A percentile compares a stretch with the other conserved stretches of the same genome.
Evolutionary conservation across 2,888 invertebrate species (phyloP).

Genomic region (Sycophila texana): DNA sequence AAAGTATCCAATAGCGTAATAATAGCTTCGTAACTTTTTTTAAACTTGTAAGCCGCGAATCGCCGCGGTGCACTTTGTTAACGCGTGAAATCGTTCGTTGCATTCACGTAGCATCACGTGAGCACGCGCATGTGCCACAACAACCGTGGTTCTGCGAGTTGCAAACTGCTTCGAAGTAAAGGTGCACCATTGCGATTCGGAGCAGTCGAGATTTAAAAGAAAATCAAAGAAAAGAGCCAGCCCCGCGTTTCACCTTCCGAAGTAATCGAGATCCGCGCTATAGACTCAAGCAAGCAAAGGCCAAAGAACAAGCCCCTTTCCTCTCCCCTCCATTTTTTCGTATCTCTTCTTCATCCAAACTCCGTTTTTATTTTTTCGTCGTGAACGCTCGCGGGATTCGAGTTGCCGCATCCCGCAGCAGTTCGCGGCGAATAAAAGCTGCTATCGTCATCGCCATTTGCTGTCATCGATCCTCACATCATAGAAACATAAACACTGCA

Average conservation of each 20-base stretch:
- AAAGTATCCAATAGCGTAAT: background rate
- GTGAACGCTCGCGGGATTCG: no score
- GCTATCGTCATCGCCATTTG: slow-evolving; percentile 28
- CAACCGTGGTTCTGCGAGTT: background rate
- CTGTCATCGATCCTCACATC: slow-evolving; percentile 2
- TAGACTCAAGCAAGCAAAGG: slow-evolving; percentile 33
- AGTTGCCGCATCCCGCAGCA: no score
- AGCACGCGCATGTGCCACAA: background rate
- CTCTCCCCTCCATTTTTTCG: background rate
- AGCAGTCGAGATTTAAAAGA: background rate
- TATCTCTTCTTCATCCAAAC: slow-evolving; percentile 1
- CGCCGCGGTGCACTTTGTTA: background rate
- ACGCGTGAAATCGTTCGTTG: background rate
- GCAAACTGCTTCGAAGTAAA: background rate
- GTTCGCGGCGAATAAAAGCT: slow-evolving; percentile 15
- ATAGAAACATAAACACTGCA: background rate
- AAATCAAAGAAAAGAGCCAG: background rate
- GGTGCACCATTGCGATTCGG: background rate
- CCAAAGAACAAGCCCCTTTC: slow-evolving; percentile 49
- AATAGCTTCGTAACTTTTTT: background rate
- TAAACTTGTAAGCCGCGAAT: background rate
- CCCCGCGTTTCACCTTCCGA: slow-evolving; percentile 30
- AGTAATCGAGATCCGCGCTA: slow-evolving; percentile 33
- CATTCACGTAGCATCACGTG: background rate
- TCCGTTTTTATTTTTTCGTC: background rate